A percentile compares a stretch with the other conserved stretches of the same genome.
phyloP scores from a whole-genome alignment of 2,797 vertebrate species.

The Remorina albescens region DNA sequence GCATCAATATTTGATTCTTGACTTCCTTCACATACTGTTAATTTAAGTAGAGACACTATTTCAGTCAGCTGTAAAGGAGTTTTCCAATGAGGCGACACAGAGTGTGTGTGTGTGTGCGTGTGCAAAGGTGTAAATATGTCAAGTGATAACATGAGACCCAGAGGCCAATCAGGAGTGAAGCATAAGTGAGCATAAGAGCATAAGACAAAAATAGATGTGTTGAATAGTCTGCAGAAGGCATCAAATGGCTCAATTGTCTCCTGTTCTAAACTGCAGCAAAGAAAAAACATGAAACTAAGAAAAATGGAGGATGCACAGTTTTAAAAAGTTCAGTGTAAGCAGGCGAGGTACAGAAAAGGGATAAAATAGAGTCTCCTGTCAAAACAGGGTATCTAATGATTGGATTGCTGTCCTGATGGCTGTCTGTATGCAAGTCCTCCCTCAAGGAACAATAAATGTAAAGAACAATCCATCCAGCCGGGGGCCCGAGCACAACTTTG shows the following conservation, averaged over 20 bases:
- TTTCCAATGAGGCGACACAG: neutral
- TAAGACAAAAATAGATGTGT: constrained; percentile 51
- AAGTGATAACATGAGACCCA: constrained; percentile 45
- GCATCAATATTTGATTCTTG: no score
- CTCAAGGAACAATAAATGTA: neutral
- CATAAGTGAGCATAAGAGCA: constrained; percentile 25
- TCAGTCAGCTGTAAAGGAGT: constrained; percentile 1
- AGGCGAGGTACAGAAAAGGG: neutral
- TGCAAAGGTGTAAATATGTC: constrained; percentile 40
- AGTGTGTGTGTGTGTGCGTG: constrained; percentile 4
- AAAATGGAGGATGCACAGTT: neutral
- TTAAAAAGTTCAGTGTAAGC: neutral
- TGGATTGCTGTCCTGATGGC: neutral
- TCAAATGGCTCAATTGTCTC: neutral
- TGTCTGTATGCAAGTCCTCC: neutral
- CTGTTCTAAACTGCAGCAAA: neutral
- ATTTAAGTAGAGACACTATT: neutral
- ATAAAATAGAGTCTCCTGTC: neutral
- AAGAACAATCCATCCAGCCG: neutral
- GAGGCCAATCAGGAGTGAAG: constrained; percentile 32
- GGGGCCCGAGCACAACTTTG: neutral
- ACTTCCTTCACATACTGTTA: neutral
- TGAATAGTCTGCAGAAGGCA: constrained; percentile 11
- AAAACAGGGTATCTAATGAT: neutral
- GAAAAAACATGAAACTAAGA: neutral